Percentiles rank a stretch among this genome's conserved stretches.
These are phyloP conservation scores for Schrankia costaestrigalis DNA, from an alignment of 2,888 invertebrate species.

Conservation along the genomic window DNA sequence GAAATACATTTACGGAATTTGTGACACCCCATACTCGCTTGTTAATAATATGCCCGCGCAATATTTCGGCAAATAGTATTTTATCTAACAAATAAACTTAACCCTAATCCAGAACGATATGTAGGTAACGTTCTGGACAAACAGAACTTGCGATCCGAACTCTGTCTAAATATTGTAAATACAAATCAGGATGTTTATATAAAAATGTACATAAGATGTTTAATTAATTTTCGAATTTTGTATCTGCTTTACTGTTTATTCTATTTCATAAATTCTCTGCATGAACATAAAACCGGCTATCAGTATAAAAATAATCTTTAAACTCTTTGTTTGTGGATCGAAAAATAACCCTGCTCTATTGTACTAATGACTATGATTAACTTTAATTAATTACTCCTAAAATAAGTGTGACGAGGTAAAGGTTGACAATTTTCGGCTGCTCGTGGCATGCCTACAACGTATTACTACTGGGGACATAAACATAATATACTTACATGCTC, in stretches of 20 bases:
- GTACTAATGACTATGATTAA: constrained; percentile 79
- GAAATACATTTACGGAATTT: constrained; percentile 9
- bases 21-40: constrained; percentile 52
- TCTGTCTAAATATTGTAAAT: constrained; percentile 65
- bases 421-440: constrained; percentile 73
- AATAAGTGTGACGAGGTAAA: constrained; percentile 77
- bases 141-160: constrained; percentile 67
- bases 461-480: constrained; percentile 48
- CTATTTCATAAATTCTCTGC: constrained; percentile 70
- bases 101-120: constrained; percentile 59
- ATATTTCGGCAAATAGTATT: constrained; percentile 64
- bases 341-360: constrained; percentile 81
- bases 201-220: constrained; percentile 65
- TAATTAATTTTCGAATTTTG: constrained; percentile 67
- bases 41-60: constrained; percentile 51
- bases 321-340: constrained; percentile 77
- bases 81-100: constrained; percentile 77
- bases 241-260: constrained; percentile 58
- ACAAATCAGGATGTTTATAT: constrained; percentile 70
- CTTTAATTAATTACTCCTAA: constrained; percentile 78
- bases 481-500: constrained; percentile 53
- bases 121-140: constrained; percentile 49
- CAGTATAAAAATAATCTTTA: constrained; percentile 79
- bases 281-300: constrained; percentile 77
- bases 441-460: constrained; percentile 48